Percentiles rank a stretch among this genome's conserved stretches.
These are phyloP conservation scores for Epinephelus coioides DNA, from an alignment of 2,797 vertebrate genomes.

Conservation along the genomic window DNA sequence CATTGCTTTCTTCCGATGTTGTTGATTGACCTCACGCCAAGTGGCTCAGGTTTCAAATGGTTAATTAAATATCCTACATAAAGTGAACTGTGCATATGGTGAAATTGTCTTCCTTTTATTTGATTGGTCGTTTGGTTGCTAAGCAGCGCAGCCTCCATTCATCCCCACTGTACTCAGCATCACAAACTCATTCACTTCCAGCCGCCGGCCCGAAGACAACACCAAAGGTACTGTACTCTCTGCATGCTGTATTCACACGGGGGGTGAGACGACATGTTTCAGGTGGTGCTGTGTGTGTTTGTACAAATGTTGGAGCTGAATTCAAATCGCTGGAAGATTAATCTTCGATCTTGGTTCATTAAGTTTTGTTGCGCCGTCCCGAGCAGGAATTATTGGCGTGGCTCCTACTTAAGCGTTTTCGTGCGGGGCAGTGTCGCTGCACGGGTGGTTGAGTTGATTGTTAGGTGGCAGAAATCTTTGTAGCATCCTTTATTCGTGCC, in stretches of 20 bases:
- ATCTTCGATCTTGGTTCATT: neutral
- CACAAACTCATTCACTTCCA: constrained; percentile 50
- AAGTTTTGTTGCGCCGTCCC: constrained; percentile 27
- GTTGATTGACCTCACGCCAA: too few species aligned
- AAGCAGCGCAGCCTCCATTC: constrained; percentile 76
- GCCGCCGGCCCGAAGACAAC: constrained; percentile 51
- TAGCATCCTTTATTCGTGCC: accelerated
- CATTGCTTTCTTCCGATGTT: too few species aligned
- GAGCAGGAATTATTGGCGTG: neutral
- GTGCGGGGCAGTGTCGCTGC: neutral
- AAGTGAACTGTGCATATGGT: neutral
- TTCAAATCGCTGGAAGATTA: neutral
- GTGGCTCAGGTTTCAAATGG: too few species aligned
- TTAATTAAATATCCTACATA: too few species aligned
- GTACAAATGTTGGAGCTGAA: accelerated
- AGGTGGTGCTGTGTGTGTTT: neutral
- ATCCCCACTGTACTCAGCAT: constrained; percentile 36
- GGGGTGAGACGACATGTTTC: neutral
- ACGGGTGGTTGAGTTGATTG: neutral
- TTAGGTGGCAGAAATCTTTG: neutral
- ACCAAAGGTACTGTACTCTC: constrained; percentile 46
- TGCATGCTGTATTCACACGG: neutral
- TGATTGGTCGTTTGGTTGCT: constrained; percentile 76
- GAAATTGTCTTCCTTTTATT: constrained; percentile 8
- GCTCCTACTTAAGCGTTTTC: neutral